Evolutionary conservation across 2,888 invertebrate species (phyloP).

Genomic region (Drosophila leonis): DNA sequence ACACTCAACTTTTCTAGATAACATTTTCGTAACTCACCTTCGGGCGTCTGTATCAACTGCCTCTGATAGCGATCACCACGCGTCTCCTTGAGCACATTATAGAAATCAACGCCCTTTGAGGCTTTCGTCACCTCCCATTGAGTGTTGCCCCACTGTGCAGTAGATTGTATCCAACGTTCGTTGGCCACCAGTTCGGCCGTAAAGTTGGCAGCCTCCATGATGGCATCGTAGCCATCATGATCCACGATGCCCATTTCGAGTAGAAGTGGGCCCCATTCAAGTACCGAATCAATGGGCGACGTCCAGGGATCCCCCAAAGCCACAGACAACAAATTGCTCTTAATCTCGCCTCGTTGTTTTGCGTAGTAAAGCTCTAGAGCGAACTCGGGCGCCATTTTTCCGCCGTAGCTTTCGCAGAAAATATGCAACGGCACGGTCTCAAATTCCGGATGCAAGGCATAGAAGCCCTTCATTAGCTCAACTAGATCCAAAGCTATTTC

Average conservation of each 20-base stretch:
- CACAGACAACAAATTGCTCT: constrained; percentile 91
- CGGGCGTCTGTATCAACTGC: constrained; percentile 9
- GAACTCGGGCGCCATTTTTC: constrained; percentile 96
- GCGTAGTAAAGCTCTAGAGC: constrained; percentile 88
- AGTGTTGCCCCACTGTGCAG: constrained; percentile 88
- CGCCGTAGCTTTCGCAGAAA: constrained; percentile 96
- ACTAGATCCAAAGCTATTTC: constrained; percentile 92
- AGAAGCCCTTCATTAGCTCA: constrained; percentile 89
- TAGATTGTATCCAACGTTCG: constrained; percentile 88
- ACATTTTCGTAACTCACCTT: constrained; percentile 34
- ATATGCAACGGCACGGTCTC: constrained; percentile 91
- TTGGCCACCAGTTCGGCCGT: constrained; percentile 87
- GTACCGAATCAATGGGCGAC: constrained; percentile 92
- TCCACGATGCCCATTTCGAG: constrained; percentile 91
- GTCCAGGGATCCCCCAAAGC: constrained; percentile 96
- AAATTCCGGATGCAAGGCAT: constrained; percentile 89
- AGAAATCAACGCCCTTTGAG: constrained; percentile 91
- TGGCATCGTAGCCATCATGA: constrained; percentile 87
- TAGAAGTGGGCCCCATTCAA: constrained; percentile 93
- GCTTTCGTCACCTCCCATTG: constrained; percentile 88
- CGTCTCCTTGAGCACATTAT: constrained; percentile 88
- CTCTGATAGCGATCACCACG: constrained; percentile 62
- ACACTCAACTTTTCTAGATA: rapidly evolving
- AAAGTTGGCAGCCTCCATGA: constrained; percentile 87
- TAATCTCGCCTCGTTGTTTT: constrained; percentile 87